A percentile compares a stretch with the other conserved stretches of the same genome.
Conservation (phyloP, 2,797 vertebrate species). For the Pipistrellus pygmaeus region DNA sequence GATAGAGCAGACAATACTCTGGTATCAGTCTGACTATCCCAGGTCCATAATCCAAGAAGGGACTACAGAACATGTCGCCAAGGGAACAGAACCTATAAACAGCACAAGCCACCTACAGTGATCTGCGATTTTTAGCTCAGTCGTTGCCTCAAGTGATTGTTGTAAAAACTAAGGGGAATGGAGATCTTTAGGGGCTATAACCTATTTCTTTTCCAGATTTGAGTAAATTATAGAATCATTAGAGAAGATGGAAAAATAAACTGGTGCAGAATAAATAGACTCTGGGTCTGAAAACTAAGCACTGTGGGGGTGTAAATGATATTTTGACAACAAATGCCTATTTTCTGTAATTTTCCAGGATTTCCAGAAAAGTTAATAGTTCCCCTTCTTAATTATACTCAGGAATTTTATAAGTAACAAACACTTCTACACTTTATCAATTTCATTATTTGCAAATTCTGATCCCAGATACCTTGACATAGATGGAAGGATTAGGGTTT, state of each 20-base stretch:
- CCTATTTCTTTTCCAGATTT: not conserved
- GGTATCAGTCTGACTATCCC: not conserved
- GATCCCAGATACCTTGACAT: not conserved
- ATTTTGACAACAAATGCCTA: not conserved
- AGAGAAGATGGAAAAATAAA: not conserved
- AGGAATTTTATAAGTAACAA: conserved; percentile 2
- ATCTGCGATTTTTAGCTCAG: not conserved
- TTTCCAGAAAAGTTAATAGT: not conserved
- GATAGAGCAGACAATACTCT: not conserved
- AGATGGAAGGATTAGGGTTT: not conserved
- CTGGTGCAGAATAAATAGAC: not conserved
- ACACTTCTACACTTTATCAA: not conserved
- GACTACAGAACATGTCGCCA: not conserved
- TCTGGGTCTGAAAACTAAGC: not conserved
- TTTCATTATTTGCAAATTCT: not conserved
- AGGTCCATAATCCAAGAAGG: not conserved
- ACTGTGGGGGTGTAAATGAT: not conserved
- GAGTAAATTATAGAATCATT: not conserved
- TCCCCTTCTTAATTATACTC: not conserved
- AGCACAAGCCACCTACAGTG: not conserved
- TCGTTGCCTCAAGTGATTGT: not conserved
- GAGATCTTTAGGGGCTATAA: not conserved
- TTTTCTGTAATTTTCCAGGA: conserved; percentile 19
- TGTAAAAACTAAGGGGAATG: not conserved
- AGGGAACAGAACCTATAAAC: not conserved